phyloP scores from a whole-genome alignment of 2,888 invertebrate species.

The Metalampra italica region DNA sequence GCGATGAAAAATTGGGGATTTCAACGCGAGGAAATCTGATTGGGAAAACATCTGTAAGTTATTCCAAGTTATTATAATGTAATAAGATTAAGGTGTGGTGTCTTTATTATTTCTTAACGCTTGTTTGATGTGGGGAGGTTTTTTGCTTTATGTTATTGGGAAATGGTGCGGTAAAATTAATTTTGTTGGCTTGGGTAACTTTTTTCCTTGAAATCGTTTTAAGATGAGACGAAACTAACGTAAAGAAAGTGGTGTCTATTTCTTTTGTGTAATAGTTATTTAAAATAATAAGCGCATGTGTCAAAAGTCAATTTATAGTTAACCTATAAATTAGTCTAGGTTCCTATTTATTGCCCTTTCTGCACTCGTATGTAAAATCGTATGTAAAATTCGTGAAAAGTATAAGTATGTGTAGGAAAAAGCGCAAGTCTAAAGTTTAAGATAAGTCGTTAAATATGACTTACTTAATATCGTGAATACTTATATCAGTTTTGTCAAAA shows the following conservation, averaged over 20 bases:
- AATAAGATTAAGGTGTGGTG: conserved; percentile 67
- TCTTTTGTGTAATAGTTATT: no score
- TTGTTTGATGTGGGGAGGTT: conserved; percentile 55
- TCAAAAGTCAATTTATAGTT: no score
- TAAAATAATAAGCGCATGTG: no score
- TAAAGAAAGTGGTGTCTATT: not conserved
- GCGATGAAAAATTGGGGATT: conserved; percentile 71
- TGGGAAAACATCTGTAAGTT: conserved; percentile 73
- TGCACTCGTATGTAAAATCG: no score
- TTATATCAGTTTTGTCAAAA: no score
- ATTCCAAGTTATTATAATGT: conserved; percentile 68
- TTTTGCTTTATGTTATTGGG: conserved; percentile 30
- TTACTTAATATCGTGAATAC: no score
- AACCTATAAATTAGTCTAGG: no score
- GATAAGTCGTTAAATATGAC: no score
- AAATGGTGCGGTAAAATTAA: conserved; percentile 40
- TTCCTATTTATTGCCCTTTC: no score
- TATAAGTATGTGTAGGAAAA: no score
- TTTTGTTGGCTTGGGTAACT: conserved; percentile 12
- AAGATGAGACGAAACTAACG: not conserved
- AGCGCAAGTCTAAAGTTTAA: no score
- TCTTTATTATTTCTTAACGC: conserved; percentile 70
- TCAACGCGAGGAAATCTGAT: conserved; percentile 52
- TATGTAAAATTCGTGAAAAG: no score
- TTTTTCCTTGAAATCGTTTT: not conserved